Evolutionary conservation across 2,797 vertebrate species (phyloP).

Genomic region (Sebastes wilsoni): DNA sequence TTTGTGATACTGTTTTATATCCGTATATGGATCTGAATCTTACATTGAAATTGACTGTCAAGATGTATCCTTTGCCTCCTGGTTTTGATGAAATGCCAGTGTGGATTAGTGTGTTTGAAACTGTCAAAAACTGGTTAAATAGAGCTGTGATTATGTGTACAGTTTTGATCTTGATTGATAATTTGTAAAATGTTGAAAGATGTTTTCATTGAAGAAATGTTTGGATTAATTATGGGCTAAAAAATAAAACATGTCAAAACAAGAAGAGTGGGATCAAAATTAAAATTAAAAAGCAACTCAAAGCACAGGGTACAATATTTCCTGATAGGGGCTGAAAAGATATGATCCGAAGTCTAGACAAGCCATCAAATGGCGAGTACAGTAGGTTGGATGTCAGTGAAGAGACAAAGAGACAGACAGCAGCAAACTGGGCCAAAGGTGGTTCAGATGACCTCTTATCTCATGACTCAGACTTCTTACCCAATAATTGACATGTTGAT

Average conservation of each 20-base stretch:
- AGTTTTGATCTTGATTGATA: constrained; percentile 24
- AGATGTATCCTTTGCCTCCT: neutral
- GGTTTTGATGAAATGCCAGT: constrained; percentile 30
- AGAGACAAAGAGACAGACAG: neutral
- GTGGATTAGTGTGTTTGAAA: constrained; percentile 21
- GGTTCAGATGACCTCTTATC: constrained; percentile 47
- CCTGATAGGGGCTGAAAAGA: neutral
- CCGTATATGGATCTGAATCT: constrained; percentile 31
- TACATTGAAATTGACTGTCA: constrained; percentile 25
- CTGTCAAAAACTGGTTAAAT: constrained; percentile 15
- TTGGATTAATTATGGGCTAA: constrained; percentile 13
- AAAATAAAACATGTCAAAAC: constrained; percentile 42
- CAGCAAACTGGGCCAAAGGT: constrained; percentile 62
- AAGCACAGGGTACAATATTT: neutral
- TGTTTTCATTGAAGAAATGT: constrained; percentile 9
- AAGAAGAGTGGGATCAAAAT: neutral
- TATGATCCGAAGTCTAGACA: neutral
- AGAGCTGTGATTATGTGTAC: constrained; percentile 19
- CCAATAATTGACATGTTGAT: constrained; percentile 35
- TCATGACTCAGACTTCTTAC: constrained; percentile 37
- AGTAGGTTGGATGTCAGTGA: neutral
- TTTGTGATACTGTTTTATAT: constrained; percentile 62
- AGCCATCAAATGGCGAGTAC: neutral
- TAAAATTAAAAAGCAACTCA: constrained; percentile 6
- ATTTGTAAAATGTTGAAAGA: constrained; percentile 27